Percentiles rank a stretch among this genome's conserved stretches.
These are phyloP conservation scores for Trichomycterus rosablanca DNA, from an alignment of 2,113 vertebrate species.

Conservation along the genomic window DNA sequence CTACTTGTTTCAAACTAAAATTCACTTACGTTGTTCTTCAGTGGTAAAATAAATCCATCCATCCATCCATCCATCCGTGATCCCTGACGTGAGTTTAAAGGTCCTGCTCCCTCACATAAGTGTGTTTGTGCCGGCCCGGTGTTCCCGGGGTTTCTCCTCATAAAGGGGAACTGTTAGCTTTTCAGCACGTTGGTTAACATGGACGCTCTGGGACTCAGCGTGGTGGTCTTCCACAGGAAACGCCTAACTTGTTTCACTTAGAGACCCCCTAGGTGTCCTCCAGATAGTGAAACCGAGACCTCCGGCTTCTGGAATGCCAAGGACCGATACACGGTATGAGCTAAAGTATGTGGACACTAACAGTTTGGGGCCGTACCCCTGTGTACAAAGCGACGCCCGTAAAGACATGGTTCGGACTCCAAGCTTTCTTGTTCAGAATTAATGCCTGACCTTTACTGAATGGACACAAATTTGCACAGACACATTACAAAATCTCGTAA, in stretches of 20 bases:
- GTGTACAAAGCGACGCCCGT: too few species aligned
- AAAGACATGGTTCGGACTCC: too few species aligned
- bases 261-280: slow-evolving; percentile 19
- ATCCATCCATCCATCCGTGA: too few species aligned
- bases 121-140: not conserved
- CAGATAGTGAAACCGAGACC: slow-evolving; percentile 53
- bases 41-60: not conserved
- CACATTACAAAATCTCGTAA: too few species aligned
- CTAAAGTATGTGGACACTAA: too few species aligned
- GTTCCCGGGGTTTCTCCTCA: slow-evolving; percentile 25
- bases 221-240: slow-evolving; percentile 55
- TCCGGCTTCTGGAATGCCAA: slow-evolving; percentile 56
- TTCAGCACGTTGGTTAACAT: slow-evolving; percentile 45
- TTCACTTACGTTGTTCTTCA: slow-evolving; percentile 2
- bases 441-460: too few species aligned
- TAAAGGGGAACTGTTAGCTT: slow-evolving; percentile 40
- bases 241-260: slow-evolving; percentile 56
- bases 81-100: not conserved
- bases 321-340: too few species aligned
- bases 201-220: slow-evolving; percentile 2
- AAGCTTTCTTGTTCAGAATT: too few species aligned
- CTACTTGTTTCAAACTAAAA: too few species aligned
- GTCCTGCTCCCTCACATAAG: not conserved
- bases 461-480: too few species aligned
- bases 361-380: too few species aligned